Conservation (phyloP, 2,797 vertebrate genomes). For the Dryobates pubescens region DNA sequence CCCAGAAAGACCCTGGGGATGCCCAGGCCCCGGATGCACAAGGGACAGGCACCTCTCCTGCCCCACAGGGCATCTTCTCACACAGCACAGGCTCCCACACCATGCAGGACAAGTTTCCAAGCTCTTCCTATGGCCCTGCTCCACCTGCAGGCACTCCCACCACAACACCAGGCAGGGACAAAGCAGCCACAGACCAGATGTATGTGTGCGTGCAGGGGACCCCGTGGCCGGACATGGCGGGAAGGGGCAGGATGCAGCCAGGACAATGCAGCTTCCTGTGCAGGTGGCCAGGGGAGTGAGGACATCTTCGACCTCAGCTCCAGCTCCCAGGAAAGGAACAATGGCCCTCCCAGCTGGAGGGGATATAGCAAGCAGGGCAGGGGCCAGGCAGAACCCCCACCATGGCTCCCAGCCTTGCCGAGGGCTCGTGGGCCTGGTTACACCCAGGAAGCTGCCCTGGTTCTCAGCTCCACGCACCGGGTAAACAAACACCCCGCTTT, state of each 20-base stretch:
- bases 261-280: constrained; percentile 62
- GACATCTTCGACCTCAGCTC: not conserved
- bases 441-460: constrained; percentile 63
- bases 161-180: not conserved
- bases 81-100: not conserved
- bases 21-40: not conserved
- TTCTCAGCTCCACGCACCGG: constrained; percentile 49
- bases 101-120: not conserved
- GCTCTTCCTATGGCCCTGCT: not conserved
- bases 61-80: not conserved
- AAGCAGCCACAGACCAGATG: not conserved
- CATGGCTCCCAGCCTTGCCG: not conserved
- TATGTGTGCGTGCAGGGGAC: not conserved
- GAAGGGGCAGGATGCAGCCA: constrained; percentile 25
- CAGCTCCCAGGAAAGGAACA: not conserved
- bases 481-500: constrained; percentile 66
- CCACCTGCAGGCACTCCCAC: not conserved
- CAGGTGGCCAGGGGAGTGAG: constrained; percentile 34
- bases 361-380: accelerated
- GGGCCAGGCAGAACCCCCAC: not conserved
- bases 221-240: not conserved
- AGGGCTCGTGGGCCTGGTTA: not conserved
- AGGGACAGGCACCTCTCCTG: not conserved
- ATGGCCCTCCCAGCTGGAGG: not conserved
- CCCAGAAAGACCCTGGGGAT: not conserved